A percentile compares a stretch with the other conserved stretches of the same genome.
These are phyloP conservation scores for Megalurothrips usitatus DNA, from an alignment of 2,888 invertebrate genomes.

Conservation along the genomic window DNA sequence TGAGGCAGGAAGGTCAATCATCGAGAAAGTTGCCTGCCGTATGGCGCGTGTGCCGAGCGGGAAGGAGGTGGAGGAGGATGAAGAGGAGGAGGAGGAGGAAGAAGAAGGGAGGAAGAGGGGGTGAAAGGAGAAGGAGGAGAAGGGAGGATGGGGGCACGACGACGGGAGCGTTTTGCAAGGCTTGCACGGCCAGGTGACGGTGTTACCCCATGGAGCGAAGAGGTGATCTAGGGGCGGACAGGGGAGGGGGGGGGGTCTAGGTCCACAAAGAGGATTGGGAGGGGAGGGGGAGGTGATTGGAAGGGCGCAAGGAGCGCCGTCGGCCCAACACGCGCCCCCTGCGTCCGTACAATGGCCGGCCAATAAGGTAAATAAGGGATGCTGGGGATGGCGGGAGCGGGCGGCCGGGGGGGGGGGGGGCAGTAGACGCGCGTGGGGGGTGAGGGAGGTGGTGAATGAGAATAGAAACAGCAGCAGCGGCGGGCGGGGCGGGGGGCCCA, in stretches of 20 bases:
- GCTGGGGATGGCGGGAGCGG: not conserved
- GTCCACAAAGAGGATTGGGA: not conserved
- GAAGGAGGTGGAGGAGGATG: no score
- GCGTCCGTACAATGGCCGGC: not conserved
- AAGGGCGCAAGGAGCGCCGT: not conserved
- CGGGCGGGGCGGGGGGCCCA: not conserved
- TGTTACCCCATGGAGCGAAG: not conserved
- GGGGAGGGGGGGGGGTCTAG: not conserved
- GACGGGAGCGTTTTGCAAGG: no score
- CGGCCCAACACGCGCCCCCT: not conserved
- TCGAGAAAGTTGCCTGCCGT: no score
- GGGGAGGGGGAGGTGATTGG: not conserved
- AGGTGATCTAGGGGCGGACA: not conserved
- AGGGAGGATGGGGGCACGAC: no score
- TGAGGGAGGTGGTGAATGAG: not conserved
- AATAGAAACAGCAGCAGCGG: not conserved
- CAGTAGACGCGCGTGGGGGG: not conserved
- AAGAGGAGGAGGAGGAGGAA: no score
- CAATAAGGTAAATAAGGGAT: constrained; percentile 16
- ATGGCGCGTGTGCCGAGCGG: no score
- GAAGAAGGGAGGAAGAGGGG: no score
- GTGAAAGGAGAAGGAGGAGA: no score
- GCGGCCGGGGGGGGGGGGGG: not conserved
- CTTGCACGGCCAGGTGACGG: no score
- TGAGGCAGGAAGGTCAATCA: no score